Evolutionary conservation across 2,113 vertebrate species (phyloP).

Genomic region (Hipposideros armiger): DNA sequence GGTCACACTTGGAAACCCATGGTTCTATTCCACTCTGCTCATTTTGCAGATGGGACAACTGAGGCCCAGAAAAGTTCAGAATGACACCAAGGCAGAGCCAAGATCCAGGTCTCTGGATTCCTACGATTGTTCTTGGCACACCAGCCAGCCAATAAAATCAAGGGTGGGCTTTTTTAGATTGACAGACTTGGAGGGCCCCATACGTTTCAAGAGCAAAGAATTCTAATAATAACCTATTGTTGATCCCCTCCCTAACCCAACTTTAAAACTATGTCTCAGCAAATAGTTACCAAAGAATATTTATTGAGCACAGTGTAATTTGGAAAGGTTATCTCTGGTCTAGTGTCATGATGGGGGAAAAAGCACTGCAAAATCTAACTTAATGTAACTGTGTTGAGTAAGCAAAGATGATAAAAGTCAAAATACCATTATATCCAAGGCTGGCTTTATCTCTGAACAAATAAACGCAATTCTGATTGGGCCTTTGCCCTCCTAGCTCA

Average conservation of each 20-base stretch:
- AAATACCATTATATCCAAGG: constrained; percentile 18
- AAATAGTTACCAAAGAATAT: constrained; percentile 12
- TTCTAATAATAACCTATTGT: neutral
- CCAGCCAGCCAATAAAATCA: neutral
- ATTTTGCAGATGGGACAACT: neutral
- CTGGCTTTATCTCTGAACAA: neutral
- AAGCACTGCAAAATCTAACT: neutral
- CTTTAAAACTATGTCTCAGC: neutral
- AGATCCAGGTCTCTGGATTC: neutral
- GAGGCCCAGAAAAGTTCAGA: neutral
- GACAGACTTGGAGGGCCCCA: neutral
- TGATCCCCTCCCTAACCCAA: neutral
- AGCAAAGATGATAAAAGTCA: constrained; percentile 34
- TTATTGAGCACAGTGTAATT: neutral
- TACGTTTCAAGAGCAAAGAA: neutral
- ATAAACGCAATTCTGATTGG: neutral
- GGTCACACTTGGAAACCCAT: neutral
- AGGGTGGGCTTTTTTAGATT: neutral
- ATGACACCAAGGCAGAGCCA: neutral
- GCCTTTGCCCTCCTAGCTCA: neutral
- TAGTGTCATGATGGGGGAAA: neutral
- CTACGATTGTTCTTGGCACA: neutral
- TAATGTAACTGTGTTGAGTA: neutral
- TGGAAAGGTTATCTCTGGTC: neutral
- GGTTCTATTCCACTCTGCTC: neutral